phyloP scores from a whole-genome alignment of 2,888 invertebrate species.

The Zonitis immaculata region DNA sequence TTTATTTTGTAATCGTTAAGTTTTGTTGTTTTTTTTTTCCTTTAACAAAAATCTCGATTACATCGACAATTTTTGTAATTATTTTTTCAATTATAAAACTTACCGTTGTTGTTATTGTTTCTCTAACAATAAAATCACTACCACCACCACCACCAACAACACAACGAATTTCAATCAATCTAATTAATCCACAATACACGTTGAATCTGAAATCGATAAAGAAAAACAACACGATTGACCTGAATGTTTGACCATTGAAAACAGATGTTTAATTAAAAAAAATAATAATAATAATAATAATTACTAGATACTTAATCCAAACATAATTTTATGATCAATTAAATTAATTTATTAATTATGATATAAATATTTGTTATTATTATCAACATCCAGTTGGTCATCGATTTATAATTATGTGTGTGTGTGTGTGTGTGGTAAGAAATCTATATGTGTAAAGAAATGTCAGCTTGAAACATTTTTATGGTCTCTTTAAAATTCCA shows the following conservation, averaged over 20 bases:
- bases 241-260: neutral
- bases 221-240: neutral
- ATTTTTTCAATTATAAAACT: too few species aligned
- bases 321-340: neutral
- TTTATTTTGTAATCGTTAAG: slow-evolving; percentile 12
- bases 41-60: too few species aligned
- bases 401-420: neutral
- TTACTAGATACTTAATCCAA: too few species aligned
- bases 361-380: neutral
- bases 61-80: too few species aligned
- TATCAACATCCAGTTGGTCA: neutral
- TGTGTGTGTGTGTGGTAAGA: neutral
- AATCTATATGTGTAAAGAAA: slow-evolving; percentile 6
- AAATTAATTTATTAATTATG: neutral
- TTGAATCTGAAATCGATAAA: neutral
- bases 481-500: slow-evolving; percentile 23
- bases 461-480: slow-evolving; percentile 22
- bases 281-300: too few species aligned
- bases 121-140: too few species aligned
- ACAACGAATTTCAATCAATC: too few species aligned
- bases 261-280: neutral
- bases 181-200: too few species aligned
- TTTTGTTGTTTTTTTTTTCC: too few species aligned
- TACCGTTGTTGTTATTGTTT: too few species aligned
- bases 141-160: too few species aligned